Percentiles rank a stretch among this genome's conserved stretches.
These are phyloP conservation scores for Sebastolobus altivelis DNA, from an alignment of 2,797 vertebrate species.

Conservation along the genomic window DNA sequence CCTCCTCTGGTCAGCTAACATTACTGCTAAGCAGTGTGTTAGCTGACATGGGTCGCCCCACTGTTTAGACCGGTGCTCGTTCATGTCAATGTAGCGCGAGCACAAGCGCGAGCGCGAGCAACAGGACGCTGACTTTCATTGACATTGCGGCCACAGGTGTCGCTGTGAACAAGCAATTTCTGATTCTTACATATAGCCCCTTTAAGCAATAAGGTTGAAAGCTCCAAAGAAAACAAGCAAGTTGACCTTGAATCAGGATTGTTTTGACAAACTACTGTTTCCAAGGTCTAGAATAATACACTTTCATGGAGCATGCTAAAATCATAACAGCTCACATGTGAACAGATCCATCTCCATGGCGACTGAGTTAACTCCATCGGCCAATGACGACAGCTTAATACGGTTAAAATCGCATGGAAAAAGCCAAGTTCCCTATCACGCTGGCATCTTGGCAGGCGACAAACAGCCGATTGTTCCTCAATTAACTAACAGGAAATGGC, in stretches of 20 bases:
- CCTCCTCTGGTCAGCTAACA: too few relatives aligned
- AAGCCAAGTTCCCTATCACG: background rate
- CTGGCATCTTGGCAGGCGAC: background rate
- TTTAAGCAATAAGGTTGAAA: background rate
- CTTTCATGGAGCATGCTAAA: background rate
- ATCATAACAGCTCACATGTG: background rate
- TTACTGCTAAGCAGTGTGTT: too few relatives aligned
- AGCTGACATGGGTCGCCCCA: too few relatives aligned
- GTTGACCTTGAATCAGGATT: background rate
- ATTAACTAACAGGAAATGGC: conserved; percentile 35
- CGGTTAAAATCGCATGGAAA: background rate
- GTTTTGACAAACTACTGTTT: background rate
- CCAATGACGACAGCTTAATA: background rate
- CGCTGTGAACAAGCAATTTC: too few relatives aligned
- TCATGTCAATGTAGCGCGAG: too few relatives aligned
- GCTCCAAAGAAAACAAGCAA: background rate
- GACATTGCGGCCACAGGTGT: too few relatives aligned
- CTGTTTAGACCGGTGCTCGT: too few relatives aligned
- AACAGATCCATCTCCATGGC: conserved; percentile 16
- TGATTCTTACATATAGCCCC: too few relatives aligned
- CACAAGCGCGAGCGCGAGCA: too few relatives aligned
- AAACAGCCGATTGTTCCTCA: conserved; percentile 30
- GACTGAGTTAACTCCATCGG: background rate
- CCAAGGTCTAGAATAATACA: background rate
- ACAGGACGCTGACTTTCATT: too few relatives aligned